phyloP scores from a whole-genome alignment of 2,797 vertebrate species.

The Sebastes minor region DNA sequence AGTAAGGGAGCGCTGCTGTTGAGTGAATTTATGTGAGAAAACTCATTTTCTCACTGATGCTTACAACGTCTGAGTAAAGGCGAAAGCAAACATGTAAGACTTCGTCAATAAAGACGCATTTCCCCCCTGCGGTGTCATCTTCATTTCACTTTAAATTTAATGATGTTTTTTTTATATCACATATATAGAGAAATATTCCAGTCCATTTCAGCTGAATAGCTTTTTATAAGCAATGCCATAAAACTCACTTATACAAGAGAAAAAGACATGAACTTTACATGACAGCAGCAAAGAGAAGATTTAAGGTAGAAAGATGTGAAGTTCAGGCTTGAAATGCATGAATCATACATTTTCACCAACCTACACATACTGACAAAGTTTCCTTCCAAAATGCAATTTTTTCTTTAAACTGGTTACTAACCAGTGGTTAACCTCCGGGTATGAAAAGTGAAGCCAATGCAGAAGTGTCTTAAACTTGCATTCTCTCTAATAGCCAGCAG shows the following conservation, averaged over 20 bases:
- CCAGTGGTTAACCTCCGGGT: too few species aligned
- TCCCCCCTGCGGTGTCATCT: neutral
- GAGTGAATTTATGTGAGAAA: slow-evolving; percentile 3
- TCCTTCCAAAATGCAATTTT: neutral
- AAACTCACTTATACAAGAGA: neutral
- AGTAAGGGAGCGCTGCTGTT: neutral
- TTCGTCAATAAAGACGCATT: neutral
- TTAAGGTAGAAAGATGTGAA: neutral
- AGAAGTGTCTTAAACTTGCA: too few species aligned
- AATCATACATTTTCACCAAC: neutral
- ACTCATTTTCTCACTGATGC: neutral
- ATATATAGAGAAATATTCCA: neutral
- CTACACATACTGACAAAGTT: neutral
- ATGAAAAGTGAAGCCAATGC: too few species aligned
- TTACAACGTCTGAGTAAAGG: neutral
- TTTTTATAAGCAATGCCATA: slow-evolving; percentile 14
- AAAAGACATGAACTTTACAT: neutral
- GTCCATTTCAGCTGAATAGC: neutral
- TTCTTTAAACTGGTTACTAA: neutral
- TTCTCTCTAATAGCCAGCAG: too few species aligned
- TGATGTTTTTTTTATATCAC: neutral
- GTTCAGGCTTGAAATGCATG: neutral
- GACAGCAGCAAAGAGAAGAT: neutral
- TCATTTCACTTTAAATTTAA: slow-evolving; percentile 18
- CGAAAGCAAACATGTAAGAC: neutral